Evolutionary conservation across 2,888 invertebrate genomes (phyloP), one percentile per base, ranked within the genome.

Genomic region (Glomeris marginata): DNA sequence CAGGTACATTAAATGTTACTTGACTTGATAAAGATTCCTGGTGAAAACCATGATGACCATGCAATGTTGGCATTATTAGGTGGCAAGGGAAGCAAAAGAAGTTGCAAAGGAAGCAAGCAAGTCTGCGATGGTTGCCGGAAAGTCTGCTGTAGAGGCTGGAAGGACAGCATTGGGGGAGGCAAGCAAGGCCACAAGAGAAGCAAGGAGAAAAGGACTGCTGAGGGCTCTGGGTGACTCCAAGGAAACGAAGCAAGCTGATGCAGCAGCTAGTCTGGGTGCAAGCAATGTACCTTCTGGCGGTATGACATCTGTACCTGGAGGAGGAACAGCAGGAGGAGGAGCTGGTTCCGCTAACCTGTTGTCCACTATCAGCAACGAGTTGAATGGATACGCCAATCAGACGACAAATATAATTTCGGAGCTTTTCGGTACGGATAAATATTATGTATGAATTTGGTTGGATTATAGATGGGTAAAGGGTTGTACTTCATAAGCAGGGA

Each of bases 361-460:
- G 69, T 81, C 88, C 53, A 81, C 87, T 62, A 84, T 95, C 63
- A 87, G 88, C 62, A 87, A 81, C 33, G 94, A 95, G 65, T 74
- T 95, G 49, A 91, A 90, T 64, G 90, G 90, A 6, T 76, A 91
- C 45, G 91, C 94, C 18, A 84, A 88, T 1, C 88, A 92, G 56
- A 92, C 91, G 0, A 80, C 86, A 15, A 90, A 81, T 66, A 91
- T 94, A 78, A 86, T 95, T 64, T 88, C 88, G 49, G 94, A 90
- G 66, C 77, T 95, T 60, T 92, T 95, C 66, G 88, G 92, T 65
- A 73, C 69, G 71, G 28, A 28, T 28, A 8, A 28, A 28, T 22
- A 8, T 16, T 44, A 22, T 15, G 20, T 15, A 22, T 16, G 15
- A 44, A 44, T 44, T 44, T 44, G 22, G 10, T 22, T 8, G 10